Evolutionary conservation across 1,140 invertebrate genomes (phyloP).

Genomic region (Calosoma granatense): DNA sequence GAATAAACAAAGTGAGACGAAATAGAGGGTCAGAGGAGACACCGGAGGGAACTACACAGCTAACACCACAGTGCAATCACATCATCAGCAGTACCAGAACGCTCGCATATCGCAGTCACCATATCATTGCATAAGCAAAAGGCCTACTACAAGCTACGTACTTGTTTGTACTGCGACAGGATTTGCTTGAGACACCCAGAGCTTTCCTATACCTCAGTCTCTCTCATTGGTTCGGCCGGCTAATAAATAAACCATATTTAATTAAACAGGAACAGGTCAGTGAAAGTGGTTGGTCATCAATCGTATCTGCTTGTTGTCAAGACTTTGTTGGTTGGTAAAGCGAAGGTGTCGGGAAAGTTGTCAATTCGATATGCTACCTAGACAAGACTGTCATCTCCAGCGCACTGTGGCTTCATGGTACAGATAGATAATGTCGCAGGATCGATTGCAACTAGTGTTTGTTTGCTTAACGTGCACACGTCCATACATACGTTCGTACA

Average conservation of each 20-base stretch:
- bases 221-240: conserved; percentile 62
- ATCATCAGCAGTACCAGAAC: conserved; percentile 22
- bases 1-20: too few relatives aligned
- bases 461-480: too few relatives aligned
- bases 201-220: conserved; percentile 49
- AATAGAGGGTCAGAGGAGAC: neutral
- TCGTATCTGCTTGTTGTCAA: too few relatives aligned
- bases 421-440: too few relatives aligned
- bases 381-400: too few relatives aligned
- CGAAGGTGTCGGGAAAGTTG: too few relatives aligned
- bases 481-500: too few relatives aligned
- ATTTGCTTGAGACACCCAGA: conserved; percentile 33
- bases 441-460: too few relatives aligned
- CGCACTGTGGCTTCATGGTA: too few relatives aligned
- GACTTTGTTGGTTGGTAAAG: too few relatives aligned
- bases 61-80: conserved; percentile 33
- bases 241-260: conserved; percentile 42
- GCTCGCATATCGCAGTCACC: conserved; percentile 25
- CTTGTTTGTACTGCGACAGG: conserved; percentile 53
- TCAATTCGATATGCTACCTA: too few relatives aligned
- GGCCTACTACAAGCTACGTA: conserved; percentile 43
- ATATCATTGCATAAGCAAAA: conserved; percentile 30
- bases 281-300: conserved; percentile 18
- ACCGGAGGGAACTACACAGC: conserved; percentile 23
- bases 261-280: conserved; percentile 14